Base-by-base conservation (phyloP, 2,888 invertebrate species). In the Malachius bipustulatus region DNA sequence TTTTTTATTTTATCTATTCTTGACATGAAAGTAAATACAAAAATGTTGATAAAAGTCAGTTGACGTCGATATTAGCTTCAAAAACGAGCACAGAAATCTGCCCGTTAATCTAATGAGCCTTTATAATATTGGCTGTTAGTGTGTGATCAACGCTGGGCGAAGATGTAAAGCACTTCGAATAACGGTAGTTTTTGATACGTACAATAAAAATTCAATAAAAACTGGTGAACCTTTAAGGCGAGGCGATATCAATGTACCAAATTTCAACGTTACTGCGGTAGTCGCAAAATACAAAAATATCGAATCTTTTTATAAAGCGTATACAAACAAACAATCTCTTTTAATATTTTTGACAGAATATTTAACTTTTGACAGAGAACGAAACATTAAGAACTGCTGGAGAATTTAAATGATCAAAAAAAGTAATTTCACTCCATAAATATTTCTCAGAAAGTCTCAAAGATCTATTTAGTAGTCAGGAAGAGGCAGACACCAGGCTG, bases 311-410 rank as follows among this genome's bases (percentile, higher is more conserved):
- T 36, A 14, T n/a, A 38, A 39, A 16, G 36, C 36, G 9, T 38
- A 30, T 38, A 35, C 30, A 30, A 38, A 31, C 30, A 35, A 31
- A 38, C 31, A 38, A 32, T 38, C 38, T 14, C 35, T 38, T 38
- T 31, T 38, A 30, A 36, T 36, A 26, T 35, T 38, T 36, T 32
- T 35, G 27, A 35, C 38, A 12, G 38, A 38, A 35, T 38, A 36
- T 36, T 37, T 36, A 16, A 26, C 33, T 32, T 19, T 33, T 37
- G 14, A 32, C 32, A 12, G 37, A 37, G 9, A 30, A 35, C 16
- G 30, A 35, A 35, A 19, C n/a, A 19, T 19, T 19, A 19, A 19
- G 6, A 6, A 19, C n/a, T 4, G 30, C 30, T 30, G 30, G 30
- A 30, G 30, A 15, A 30, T 30, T 30, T 30, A 4, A 30, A 30